Evolutionary conservation across 2,797 vertebrate genomes (phyloP).

Genomic region (Lithobates sylvaticus): DNA sequence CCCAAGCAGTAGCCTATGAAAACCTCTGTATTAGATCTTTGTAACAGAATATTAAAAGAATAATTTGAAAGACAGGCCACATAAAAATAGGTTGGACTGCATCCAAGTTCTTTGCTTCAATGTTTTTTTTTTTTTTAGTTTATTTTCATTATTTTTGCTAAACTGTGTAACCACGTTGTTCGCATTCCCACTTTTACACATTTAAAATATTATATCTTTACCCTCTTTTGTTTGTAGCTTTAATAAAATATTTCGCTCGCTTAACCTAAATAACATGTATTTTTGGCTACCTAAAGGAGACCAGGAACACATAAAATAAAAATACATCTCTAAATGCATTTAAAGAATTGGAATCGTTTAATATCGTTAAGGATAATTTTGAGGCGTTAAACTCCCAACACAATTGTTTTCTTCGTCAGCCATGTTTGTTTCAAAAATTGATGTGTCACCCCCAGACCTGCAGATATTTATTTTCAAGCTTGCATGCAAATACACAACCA

Average conservation of each 20-base stretch:
- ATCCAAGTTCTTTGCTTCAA: not conserved
- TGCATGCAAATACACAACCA: not conserved
- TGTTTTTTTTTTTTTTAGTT: not conserved
- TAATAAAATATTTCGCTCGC: not conserved
- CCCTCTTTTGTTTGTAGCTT: not conserved
- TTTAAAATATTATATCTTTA: not conserved
- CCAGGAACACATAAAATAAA: not conserved
- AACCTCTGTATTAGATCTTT: not conserved
- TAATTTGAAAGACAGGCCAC: conserved; percentile 1
- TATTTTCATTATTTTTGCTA: not conserved
- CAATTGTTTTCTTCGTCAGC: not conserved
- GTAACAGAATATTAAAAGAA: conserved; percentile 21
- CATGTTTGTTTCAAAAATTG: conserved; percentile 22
- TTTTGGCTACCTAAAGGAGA: too few relatives aligned
- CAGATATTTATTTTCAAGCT: not conserved
- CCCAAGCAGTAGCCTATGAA: not conserved
- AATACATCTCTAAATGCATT: not conserved
- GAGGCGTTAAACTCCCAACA: not conserved
- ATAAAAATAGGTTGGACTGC: conserved; percentile 5
- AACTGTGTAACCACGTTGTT: not conserved
- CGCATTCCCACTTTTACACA: not conserved
- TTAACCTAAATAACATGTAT: not conserved
- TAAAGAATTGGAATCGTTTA: too few relatives aligned
- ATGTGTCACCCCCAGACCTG: conserved; percentile 1
- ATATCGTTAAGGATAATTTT: not conserved